A percentile compares a stretch with the other conserved stretches of the same genome.
These are phyloP conservation scores for Zoanthus solanderi DNA, from an alignment of 92 coral and sea anemone species.

Conservation along the genomic window DNA sequence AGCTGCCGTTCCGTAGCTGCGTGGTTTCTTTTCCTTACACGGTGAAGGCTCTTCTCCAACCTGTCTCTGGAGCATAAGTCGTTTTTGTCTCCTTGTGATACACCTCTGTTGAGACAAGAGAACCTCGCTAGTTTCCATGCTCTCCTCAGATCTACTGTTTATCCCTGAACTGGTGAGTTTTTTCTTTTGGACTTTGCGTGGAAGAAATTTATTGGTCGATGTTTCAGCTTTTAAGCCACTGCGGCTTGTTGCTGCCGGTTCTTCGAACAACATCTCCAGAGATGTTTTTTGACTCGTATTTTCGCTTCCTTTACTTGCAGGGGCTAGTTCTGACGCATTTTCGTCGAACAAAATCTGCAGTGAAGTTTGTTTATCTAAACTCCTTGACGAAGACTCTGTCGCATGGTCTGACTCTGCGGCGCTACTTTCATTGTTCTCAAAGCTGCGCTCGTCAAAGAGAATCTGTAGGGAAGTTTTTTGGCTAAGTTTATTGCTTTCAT, in stretches of 20 bases:
- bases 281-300: slow-evolving; percentile 33
- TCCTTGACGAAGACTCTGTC: not conserved
- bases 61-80: slow-evolving; percentile 59
- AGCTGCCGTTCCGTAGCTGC: slow-evolving; percentile 14
- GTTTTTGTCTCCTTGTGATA: slow-evolving; percentile 79
- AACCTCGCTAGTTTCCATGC: slow-evolving; percentile 30
- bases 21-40: slow-evolving; percentile 46
- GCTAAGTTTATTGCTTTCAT: slow-evolving; percentile 21
- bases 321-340: slow-evolving; percentile 8
- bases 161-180: not conserved
- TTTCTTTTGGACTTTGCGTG: not conserved
- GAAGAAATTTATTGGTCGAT: not conserved
- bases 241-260: not conserved
- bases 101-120: slow-evolving; percentile 27
- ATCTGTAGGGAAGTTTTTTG: slow-evolving; percentile 57
- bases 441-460: slow-evolving; percentile 57
- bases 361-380: slow-evolving; percentile 10
- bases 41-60: slow-evolving; percentile 56
- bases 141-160: slow-evolving; percentile 25
- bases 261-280: slow-evolving; percentile 36
- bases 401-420: not conserved
- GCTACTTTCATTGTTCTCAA: slow-evolving; percentile 15
- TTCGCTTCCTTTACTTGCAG: slow-evolving; percentile 40
- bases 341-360: slow-evolving; percentile 28
- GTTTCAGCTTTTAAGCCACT: not conserved